These are phyloP conservation scores for Dendrolimus kikuchii DNA, from an alignment of 1,140 invertebrate species.

Conservation along the genomic window DNA sequence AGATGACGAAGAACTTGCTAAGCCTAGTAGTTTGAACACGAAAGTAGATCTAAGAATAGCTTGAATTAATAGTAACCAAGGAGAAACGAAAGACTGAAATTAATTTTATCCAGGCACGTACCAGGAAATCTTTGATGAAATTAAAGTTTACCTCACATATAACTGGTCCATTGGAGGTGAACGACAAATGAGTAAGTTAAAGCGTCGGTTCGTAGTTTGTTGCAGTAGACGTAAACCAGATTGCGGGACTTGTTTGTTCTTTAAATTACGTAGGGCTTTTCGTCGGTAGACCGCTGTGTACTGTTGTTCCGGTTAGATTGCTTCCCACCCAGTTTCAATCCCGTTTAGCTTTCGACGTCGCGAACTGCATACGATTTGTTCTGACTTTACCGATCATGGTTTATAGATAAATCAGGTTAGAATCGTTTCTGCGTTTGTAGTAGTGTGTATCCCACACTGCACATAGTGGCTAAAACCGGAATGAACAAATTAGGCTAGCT, in stretches of 20 bases:
- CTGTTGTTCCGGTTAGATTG: conserved; percentile 34
- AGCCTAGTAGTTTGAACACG: too few species aligned
- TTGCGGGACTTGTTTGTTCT: conserved; percentile 40
- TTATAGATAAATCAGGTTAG: too few species aligned
- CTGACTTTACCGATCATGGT: too few species aligned
- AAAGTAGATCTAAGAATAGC: too few species aligned
- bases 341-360: conserved; percentile 28
- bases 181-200: conserved; percentile 30
- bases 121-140: conserved; percentile 7
- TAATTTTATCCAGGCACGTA: conserved; percentile 14
- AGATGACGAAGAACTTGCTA: too few species aligned
- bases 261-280: conserved; percentile 39
- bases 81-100: conserved; percentile 5
- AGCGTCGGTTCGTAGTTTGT: conserved; percentile 30
- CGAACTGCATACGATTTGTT: conserved; percentile 26
- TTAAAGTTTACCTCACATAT: neutral
- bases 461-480: too few species aligned
- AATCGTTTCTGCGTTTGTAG: too few species aligned
- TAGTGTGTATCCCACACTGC: too few species aligned
- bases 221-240: conserved; percentile 25
- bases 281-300: conserved; percentile 24
- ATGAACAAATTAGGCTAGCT: too few species aligned
- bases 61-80: too few species aligned
- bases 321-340: conserved; percentile 34
- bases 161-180: conserved; percentile 11